Evolutionary conservation across 2,888 invertebrate species (phyloP), one percentile per base, ranked within the genome.

Genomic region (Carcina quercana): DNA sequence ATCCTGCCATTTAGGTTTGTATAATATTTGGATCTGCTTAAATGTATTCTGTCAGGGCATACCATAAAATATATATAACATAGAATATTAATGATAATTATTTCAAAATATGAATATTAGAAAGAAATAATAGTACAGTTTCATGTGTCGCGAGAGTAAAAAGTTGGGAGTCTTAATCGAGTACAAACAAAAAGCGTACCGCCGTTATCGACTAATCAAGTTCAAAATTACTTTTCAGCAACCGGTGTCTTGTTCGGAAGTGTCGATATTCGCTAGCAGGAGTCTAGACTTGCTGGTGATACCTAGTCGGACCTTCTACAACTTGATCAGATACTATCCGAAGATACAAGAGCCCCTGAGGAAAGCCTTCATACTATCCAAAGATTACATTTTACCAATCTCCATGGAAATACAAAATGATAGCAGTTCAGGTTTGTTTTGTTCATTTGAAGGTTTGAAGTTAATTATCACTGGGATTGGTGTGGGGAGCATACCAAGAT

Each of bases 381-480:
- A 65, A 39, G 75, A 83, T 45, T 83, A 83, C 28, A 82, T 83
- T 28, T 40, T 83, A 22, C 82, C 82, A 12, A 82, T 80, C 36
- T 64, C 68, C 25, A 72, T 76, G 71, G 66, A 71, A 7, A 33
- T 39, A 2, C 35, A 35, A 7, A 68, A 72, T 26, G 67, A 66
- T 13, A 55, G 54, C 2, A 64, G 70, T 8, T 63, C 75, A 32
- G 74, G 78, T 72, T n/a, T n/a, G n/a, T n/a, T n/a, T n/a, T n/a
- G n/a, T n/a, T n/a, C n/a, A n/a, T n/a, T n/a, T n/a, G n/a, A n/a
- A n/a, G n/a, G n/a, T n/a, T n/a, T n/a, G n/a, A n/a, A n/a, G n/a
- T n/a, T n/a, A n/a, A n/a, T n/a, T n/a, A n/a, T n/a, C n/a, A n/a
- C n/a, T n/a, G n/a, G n/a, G n/a, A n/a, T n/a, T n/a, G n/a, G n/a